Evolutionary conservation across 2,888 invertebrate species (phyloP).

Genomic region (Metacarcinus magister): DNA sequence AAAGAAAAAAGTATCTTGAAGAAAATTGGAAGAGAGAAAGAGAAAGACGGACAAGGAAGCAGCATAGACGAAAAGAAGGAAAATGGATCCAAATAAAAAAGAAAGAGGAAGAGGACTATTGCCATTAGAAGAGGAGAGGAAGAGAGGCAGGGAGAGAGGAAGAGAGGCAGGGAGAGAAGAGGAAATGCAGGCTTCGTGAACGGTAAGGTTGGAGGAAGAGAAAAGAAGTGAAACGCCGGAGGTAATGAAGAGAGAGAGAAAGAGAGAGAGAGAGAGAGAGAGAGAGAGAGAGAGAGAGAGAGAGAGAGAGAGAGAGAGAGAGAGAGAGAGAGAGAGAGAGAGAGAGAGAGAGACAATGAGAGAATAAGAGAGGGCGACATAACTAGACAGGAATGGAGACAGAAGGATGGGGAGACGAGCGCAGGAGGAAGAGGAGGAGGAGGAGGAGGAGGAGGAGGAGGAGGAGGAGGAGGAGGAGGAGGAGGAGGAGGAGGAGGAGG

Average conservation of each 20-base stretch:
- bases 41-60: neutral
- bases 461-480: neutral
- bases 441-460: neutral
- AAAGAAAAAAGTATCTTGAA: neutral
- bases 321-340: neutral
- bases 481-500: neutral
- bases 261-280: too few relatives aligned
- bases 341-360: neutral
- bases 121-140: neutral
- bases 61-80: too few relatives aligned
- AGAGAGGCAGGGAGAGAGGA: neutral
- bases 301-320: neutral
- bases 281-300: neutral
- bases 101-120: too few relatives aligned
- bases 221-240: neutral
- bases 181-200: too few relatives aligned
- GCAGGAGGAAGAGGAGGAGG: neutral
- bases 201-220: neutral
- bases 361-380: neutral
- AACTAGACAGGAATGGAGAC: neutral
- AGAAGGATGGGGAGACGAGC: neutral
- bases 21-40: neutral
- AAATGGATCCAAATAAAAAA: too few relatives aligned
- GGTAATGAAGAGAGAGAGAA: neutral
- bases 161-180: neutral